These are phyloP conservation scores for Hoplostethus atlanticus DNA, from an alignment of 2,797 vertebrate genomes.

Conservation along the genomic window DNA sequence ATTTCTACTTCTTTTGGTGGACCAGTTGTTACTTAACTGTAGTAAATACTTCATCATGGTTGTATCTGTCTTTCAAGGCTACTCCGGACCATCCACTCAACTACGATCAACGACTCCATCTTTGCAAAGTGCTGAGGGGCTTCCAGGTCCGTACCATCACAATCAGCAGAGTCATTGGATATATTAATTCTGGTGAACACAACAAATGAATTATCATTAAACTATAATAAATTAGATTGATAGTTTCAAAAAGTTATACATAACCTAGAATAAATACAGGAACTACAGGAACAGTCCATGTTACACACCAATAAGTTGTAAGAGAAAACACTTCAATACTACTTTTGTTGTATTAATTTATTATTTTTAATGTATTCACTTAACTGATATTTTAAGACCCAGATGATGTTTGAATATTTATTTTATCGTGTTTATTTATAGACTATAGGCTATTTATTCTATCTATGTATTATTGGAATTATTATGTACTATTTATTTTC, in stretches of 20 bases:
- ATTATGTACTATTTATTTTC: slow-evolving; percentile 24
- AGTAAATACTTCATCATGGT: background rate
- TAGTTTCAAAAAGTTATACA: slow-evolving; percentile 11
- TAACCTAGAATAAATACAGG: background rate
- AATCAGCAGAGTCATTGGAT: slow-evolving; percentile 76
- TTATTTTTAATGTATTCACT: background rate
- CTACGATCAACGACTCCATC: slow-evolving; percentile 69
- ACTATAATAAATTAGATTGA: background rate
- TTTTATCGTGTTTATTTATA: slow-evolving; percentile 43
- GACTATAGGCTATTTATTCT: slow-evolving; percentile 31
- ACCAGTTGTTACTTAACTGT: background rate
- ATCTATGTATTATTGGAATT: slow-evolving; percentile 38
- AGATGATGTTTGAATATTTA: slow-evolving; percentile 34
- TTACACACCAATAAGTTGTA: background rate
- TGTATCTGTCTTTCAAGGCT: slow-evolving; percentile 33
- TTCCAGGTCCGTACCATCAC: slow-evolving; percentile 79
- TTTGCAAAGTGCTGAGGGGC: slow-evolving; percentile 82
- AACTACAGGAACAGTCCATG: slow-evolving; percentile 8
- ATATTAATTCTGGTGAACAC: slow-evolving; percentile 66
- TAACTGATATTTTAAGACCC: slow-evolving; percentile 30
- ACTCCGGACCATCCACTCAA: background rate
- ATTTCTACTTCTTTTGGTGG: background rate
- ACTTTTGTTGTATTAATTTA: slow-evolving; percentile 20
- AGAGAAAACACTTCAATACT: slow-evolving; percentile 47
- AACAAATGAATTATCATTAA: slow-evolving; percentile 32